Evolutionary conservation across 2,797 vertebrate species (phyloP).

Genomic region (Phylloscopus collybita): DNA sequence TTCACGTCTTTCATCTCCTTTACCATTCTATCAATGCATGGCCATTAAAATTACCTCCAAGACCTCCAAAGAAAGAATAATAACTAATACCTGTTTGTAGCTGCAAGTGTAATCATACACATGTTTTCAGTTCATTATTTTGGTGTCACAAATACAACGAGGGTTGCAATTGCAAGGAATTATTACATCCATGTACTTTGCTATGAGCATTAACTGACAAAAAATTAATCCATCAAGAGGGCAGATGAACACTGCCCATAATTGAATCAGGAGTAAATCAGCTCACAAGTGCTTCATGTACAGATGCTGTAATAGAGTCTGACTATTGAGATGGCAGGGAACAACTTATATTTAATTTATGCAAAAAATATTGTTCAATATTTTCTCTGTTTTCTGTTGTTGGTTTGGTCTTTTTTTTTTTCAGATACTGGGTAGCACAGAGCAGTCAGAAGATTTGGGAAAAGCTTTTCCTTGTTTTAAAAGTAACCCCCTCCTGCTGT

Average conservation of each 20-base stretch:
- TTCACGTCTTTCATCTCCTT: background rate
- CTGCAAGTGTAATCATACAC: background rate
- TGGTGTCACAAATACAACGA: background rate
- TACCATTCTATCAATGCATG: background rate
- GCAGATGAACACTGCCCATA: slow-evolving; percentile 8
- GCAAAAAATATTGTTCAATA: background rate
- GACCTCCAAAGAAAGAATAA: background rate
- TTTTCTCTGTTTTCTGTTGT: background rate
- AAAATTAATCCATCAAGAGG: slow-evolving; percentile 13
- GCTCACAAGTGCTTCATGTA: background rate
- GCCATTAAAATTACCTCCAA: background rate
- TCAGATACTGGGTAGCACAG: background rate
- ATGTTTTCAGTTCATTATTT: slow-evolving; percentile 22
- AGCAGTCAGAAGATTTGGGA: background rate
- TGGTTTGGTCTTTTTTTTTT: background rate
- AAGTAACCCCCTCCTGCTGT: background rate
- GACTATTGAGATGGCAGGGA: background rate
- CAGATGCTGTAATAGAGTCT: slow-evolving; percentile 5
- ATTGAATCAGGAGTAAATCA: slow-evolving; percentile 45
- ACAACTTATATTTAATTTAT: background rate
- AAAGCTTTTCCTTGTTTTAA: background rate
- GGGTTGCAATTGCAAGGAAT: slow-evolving; percentile 11
- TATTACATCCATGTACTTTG: slow-evolving; percentile 7
- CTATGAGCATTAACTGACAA: slow-evolving; percentile 27
- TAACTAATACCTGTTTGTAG: background rate